A percentile compares a stretch with the other conserved stretches of the same genome.
phyloP scores from a whole-genome alignment of 2,113 vertebrate genomes.

The Chloropsis hardwickii region DNA sequence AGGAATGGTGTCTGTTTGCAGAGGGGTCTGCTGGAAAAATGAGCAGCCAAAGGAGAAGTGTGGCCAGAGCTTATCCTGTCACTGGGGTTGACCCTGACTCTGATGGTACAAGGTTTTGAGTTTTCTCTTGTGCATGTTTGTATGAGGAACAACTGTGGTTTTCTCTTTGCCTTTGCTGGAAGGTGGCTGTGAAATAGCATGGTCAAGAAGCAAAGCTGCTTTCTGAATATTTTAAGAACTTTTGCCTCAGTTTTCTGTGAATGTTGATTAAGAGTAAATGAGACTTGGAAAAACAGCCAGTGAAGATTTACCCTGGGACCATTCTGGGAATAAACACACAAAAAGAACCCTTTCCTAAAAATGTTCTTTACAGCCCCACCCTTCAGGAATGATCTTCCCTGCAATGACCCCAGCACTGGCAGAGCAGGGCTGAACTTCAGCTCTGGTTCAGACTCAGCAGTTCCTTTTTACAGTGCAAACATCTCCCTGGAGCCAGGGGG shows the following conservation, averaged over 20 bases:
- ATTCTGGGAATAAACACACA: background rate
- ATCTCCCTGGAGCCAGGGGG: background rate
- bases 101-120: background rate
- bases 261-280: background rate
- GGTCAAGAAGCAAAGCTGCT: background rate
- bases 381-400: background rate
- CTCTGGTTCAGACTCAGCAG: background rate
- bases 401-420: background rate
- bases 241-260: background rate
- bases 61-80: background rate
- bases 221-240: background rate
- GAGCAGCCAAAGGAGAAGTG: background rate
- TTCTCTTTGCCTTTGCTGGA: background rate
- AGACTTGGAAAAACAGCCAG: background rate
- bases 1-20: background rate
- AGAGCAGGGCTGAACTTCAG: background rate
- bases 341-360: background rate
- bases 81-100: background rate
- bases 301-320: background rate
- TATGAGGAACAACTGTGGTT: background rate
- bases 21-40: background rate
- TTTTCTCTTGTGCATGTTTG: background rate
- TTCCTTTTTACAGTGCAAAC: background rate
- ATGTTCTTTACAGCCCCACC: background rate
- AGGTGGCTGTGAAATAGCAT: background rate